phyloP scores from a whole-genome alignment of 2,113 vertebrate genomes.

The Hippopotamus amphibius region DNA sequence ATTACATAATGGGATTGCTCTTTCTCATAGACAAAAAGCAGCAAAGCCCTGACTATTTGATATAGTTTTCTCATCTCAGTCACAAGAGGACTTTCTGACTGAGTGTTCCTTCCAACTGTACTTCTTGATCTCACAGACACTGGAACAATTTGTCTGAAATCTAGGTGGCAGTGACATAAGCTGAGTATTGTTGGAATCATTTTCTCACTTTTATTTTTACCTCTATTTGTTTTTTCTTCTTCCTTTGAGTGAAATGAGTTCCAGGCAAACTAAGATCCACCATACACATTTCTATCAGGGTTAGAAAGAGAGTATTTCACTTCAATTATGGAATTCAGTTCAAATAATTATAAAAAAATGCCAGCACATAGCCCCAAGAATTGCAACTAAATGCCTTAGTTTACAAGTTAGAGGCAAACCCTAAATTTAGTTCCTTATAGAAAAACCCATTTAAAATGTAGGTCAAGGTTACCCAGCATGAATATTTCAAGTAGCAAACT shows the following conservation, averaged over 20 bases:
- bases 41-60: constrained; percentile 70
- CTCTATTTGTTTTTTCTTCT: constrained; percentile 65
- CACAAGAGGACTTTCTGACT: constrained; percentile 63
- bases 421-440: not conserved
- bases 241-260: constrained; percentile 60
- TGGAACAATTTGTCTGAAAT: constrained; percentile 65
- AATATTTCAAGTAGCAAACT: not conserved
- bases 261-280: constrained; percentile 71
- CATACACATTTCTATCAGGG: constrained; percentile 65
- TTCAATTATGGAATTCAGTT: not conserved
- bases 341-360: not conserved
- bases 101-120: constrained; percentile 66
- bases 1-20: constrained; percentile 82
- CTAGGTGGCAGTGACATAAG: constrained; percentile 36
- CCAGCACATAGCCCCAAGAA: not conserved
- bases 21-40: constrained; percentile 80
- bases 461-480: not conserved
- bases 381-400: not conserved
- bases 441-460: not conserved
- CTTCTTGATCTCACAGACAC: constrained; percentile 66
- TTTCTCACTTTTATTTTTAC: constrained; percentile 63
- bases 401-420: not conserved
- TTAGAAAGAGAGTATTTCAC: constrained; percentile 64
- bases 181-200: not conserved
- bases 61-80: constrained; percentile 78